Evolutionary conservation across 1,140 invertebrate genomes (phyloP), one percentile per base, ranked within the genome.

Genomic region (Orchesella cincta): DNA sequence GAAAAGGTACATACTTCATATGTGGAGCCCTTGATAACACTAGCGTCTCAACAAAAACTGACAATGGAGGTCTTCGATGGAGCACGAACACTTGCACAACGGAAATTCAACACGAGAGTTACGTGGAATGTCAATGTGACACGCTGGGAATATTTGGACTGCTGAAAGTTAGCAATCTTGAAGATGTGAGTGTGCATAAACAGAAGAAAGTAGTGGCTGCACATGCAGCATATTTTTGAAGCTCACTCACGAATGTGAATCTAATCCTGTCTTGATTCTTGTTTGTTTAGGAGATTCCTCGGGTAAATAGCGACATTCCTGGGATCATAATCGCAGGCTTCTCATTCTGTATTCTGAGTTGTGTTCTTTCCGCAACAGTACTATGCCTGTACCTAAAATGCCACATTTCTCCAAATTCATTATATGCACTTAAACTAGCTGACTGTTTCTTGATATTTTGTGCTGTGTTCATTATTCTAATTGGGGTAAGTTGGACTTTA

Each of bases 311-410:
- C 62, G 26, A 67, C 62, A 8, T 67, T 67, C 62, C 62, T 5
- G 33, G 62, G 26, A 67, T 67, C 31, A 29, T 67, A 67, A 33
- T 67, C 31, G 31, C 62, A 3, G 62, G 62, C 33, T 67, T 67
- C 62, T 31, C 62, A 33, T 67, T 67, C 33, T 67, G 62, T 29
- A 67, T 67, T 67, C 23, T 67, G 29, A 67, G 26, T 31, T 67
- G 62, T 29, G 31, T 33, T 29, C 29, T 67, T 12, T 31, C 62
- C 29, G 31, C 62, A 16, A 29, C 31, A 14, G 26, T 33, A 12
- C 62, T 67, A 1, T 67, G 62, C 12, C 8, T 67, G 3, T 67
- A 67, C 33, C 26, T 67, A 8, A 67, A 67, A 67, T 67, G 62
- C 33, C 26, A n/a, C 26, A 67, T 67, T n/a, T 67, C 62, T n/a